Percentiles rank a stretch among this genome's conserved stretches.
Conservation (phyloP, 2,113 vertebrate species). For the Phalacrocorax aristotelis region DNA sequence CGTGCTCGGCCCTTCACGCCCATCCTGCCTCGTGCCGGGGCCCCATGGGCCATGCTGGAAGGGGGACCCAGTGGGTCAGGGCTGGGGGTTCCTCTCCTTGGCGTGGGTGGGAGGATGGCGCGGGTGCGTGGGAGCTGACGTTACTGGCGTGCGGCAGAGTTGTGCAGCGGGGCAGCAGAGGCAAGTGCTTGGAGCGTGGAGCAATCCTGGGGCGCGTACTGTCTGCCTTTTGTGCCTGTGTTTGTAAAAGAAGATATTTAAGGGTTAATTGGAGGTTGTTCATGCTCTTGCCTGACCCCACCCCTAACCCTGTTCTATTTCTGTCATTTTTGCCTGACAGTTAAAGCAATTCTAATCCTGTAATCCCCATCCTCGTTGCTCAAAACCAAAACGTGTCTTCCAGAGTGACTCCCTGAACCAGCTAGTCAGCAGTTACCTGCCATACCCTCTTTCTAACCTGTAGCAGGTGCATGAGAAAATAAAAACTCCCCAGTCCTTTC, state of each 20-base stretch:
- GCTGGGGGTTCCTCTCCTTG: not conserved
- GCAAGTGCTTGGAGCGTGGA: fast-evolving
- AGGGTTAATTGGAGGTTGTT: not conserved
- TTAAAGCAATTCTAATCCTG: constrained; percentile 47
- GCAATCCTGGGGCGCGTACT: not conserved
- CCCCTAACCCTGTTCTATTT: constrained; percentile 21
- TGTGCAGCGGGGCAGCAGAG: not conserved
- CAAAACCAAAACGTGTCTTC: not conserved
- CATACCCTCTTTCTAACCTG: not conserved
- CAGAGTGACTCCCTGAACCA: not conserved
- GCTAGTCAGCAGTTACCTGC: not conserved
- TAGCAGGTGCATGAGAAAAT: not conserved
- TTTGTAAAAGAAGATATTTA: not conserved
- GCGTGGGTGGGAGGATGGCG: fast-evolving
- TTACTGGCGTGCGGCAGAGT: not conserved
- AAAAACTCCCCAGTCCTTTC: not conserved
- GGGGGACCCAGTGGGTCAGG: not conserved
- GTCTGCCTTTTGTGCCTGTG: not conserved
- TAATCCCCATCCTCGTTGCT: constrained; percentile 26
- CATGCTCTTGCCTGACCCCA: not conserved
- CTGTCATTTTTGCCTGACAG: constrained; percentile 18
- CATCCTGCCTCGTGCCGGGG: not conserved
- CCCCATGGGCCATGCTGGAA: fast-evolving
- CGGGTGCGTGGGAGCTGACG: not conserved
- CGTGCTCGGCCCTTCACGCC: not conserved